Evolutionary conservation across 64 coral and sea anemone genomes (phyloP), one percentile per base, ranked within the genome.

Genomic region (Montipora foliosa): DNA sequence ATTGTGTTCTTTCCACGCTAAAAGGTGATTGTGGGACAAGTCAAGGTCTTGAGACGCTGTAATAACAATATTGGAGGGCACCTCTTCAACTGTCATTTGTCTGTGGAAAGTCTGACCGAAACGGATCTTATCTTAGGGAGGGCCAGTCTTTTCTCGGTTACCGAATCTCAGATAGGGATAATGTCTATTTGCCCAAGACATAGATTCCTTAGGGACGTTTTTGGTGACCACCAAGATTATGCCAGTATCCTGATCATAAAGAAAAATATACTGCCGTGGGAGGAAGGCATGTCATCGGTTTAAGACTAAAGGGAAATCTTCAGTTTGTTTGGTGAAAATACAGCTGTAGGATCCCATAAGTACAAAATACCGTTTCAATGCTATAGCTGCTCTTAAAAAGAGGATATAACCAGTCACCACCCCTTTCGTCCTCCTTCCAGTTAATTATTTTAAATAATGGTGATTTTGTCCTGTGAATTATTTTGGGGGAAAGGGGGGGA

Each of bases 341-440:
- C 67, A 71, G 67, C 67, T 71, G 67, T 71, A 71, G n/a, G 67
- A 71, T 71, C n/a, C 21, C 67, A 19, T 71, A 71, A 71, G 67
- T 71, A 71, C 67, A 22, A 71, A 21, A 71, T 22, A 71, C 4
- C 4, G 17, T 71, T 71, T 71, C 67, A 71, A 71, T 71, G 67
- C 67, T 5, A 71, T 71, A 71, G 67, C 67, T 71, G 3, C 67
- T 71, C 67, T 71, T 71, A 21, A 71, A 25, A 71, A 3, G 67
- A 71, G 67, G 67, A 71, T 71, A 21, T 19, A 71, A 71, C 60
- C 67, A 71, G 67, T 71, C 67, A 71, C 67, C 9, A 20, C 8
- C 67, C 67, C 67, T 71, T 25, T 71, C 67, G 67, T 71, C 21
- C 67, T 24, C 67, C 3, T 64, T 21, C n/a, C 67, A 71, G 67